phyloP scores from a whole-genome alignment of 2,797 vertebrate species.

The Esox masquinongy region DNA sequence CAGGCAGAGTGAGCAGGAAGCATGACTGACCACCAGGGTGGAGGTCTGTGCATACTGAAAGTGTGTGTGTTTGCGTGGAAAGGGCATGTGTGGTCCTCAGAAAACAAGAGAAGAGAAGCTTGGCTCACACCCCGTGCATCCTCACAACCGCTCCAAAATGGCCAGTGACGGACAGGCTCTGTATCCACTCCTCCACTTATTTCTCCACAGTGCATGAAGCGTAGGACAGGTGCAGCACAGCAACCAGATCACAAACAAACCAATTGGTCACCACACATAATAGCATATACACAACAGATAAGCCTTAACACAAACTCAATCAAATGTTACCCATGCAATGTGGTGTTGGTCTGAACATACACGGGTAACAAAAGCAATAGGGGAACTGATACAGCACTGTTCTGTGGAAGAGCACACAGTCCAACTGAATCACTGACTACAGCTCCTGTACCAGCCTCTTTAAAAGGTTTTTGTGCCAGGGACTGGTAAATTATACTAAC shows the following conservation, averaged over 20 bases:
- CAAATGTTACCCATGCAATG: neutral
- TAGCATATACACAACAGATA: neutral
- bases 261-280: neutral
- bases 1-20: constrained; percentile 26
- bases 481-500: no score
- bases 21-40: constrained; percentile 31
- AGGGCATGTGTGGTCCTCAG: neutral
- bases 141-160: neutral
- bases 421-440: neutral
- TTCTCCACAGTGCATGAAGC: neutral
- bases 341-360: constrained; percentile 17
- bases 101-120: neutral
- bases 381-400: neutral
- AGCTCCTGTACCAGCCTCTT: no score
- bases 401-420: no score
- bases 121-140: neutral
- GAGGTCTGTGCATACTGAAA: constrained; percentile 11
- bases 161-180: neutral
- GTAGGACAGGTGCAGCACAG: constrained; percentile 41
- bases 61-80: neutral
- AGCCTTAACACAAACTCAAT: neutral
- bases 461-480: no score
- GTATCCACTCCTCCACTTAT: neutral
- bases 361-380: constrained; percentile 15
- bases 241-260: constrained; percentile 36